phyloP scores from a whole-genome alignment of 2,888 invertebrate species.

The Ectemnius lituratus region DNA sequence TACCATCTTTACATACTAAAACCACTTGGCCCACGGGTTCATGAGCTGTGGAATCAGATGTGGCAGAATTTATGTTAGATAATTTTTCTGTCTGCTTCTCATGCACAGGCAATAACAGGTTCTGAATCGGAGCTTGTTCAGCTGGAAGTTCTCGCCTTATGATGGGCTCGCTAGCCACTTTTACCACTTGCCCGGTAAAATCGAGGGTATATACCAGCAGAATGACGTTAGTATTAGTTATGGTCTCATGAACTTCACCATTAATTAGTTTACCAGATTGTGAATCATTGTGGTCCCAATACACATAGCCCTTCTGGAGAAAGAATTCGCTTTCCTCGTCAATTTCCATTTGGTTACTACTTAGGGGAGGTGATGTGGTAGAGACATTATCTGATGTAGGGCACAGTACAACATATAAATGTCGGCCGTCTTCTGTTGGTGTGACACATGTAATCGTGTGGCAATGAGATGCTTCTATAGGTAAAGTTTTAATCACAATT shows the following conservation, averaged over 20 bases:
- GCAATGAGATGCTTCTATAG: constrained; percentile 70
- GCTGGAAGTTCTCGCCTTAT: constrained; percentile 81
- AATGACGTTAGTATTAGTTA: constrained; percentile 73
- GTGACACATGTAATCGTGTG: constrained; percentile 68
- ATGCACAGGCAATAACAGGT: constrained; percentile 83
- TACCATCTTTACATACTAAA: constrained; percentile 87
- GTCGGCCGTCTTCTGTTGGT: constrained; percentile 70
- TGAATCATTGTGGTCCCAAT: constrained; percentile 81
- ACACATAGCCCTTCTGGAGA: constrained; percentile 78
- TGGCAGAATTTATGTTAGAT: constrained; percentile 35
- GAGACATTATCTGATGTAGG: constrained; percentile 47
- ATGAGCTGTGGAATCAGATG: constrained; percentile 36
- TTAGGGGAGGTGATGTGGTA: constrained; percentile 75
- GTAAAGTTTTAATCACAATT: constrained; percentile 70
- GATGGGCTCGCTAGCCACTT: constrained; percentile 82
- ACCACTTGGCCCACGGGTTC: constrained; percentile 81
- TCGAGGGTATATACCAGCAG: constrained; percentile 81
- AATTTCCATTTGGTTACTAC: constrained; percentile 73
- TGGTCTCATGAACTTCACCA: constrained; percentile 77
- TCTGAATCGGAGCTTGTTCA: constrained; percentile 84
- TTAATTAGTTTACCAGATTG: constrained; percentile 80
- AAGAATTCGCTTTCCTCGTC: constrained; percentile 75
- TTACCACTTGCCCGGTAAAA: constrained; percentile 79
- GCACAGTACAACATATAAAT: constrained; percentile 72
- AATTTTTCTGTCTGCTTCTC: constrained; percentile 61